Conservation (phyloP, 2,888 invertebrate species). For the Mythimna ferrago region DNA sequence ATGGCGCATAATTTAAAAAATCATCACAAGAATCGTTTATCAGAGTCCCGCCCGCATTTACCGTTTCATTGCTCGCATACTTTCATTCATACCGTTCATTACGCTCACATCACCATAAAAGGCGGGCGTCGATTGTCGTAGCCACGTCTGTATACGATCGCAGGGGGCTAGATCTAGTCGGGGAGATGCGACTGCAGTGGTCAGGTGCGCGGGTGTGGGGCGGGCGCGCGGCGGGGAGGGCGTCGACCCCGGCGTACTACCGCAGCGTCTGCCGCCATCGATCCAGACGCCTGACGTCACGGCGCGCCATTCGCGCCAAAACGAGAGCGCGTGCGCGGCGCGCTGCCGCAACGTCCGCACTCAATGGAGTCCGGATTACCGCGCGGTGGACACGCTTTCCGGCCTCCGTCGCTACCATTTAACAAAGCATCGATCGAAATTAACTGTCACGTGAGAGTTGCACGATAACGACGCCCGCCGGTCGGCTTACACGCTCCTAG, state of each 20-base stretch:
- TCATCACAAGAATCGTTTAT: slow-evolving; percentile 35
- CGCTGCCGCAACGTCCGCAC: slow-evolving; percentile 88
- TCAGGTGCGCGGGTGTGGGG: slow-evolving; percentile 83
- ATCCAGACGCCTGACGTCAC: slow-evolving; percentile 91
- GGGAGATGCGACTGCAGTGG: slow-evolving; percentile 88
- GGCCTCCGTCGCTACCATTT: slow-evolving; percentile 77
- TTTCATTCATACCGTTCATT: slow-evolving; percentile 84
- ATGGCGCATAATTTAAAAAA: slow-evolving; percentile 43
- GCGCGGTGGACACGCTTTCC: slow-evolving; percentile 86
- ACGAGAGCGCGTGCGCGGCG: slow-evolving; percentile 88
- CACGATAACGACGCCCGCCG: slow-evolving; percentile 73
- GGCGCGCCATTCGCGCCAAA: slow-evolving; percentile 90
- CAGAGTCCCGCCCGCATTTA: slow-evolving; percentile 68
- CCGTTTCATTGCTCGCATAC: slow-evolving; percentile 74
- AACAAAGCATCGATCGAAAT: slow-evolving; percentile 80
- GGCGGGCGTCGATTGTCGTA: slow-evolving; percentile 81
- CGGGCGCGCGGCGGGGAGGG: slow-evolving; percentile 79
- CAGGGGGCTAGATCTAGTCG: slow-evolving; percentile 80
- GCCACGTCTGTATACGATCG: slow-evolving; percentile 75
- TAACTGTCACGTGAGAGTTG: slow-evolving; percentile 81
- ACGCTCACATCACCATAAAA: slow-evolving; percentile 84
- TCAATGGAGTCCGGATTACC: slow-evolving; percentile 87
- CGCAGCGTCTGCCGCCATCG: slow-evolving; percentile 91
- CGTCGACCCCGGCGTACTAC: slow-evolving; percentile 90
- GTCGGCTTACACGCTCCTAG: slow-evolving; percentile 69